Evolutionary conservation across 2,888 invertebrate species (phyloP).

Genomic region (Perizoma flavofasciatum): DNA sequence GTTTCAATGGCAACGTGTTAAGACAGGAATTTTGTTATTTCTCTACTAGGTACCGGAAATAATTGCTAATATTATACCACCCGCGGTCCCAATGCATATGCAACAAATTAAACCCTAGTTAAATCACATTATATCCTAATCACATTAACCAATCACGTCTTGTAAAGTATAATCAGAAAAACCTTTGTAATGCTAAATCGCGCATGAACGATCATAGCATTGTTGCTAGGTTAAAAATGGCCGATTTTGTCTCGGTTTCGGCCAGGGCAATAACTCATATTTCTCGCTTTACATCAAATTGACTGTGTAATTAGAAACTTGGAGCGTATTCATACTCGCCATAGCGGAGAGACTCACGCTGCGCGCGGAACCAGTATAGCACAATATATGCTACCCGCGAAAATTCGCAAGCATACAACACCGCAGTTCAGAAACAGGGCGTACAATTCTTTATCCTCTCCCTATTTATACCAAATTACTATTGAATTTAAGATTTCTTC

Average conservation of each 20-base stretch:
- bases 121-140: conserved; percentile 56
- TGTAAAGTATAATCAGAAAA: conserved; percentile 57
- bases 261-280: conserved; percentile 74
- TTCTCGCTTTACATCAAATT: conserved; percentile 77
- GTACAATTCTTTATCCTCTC: conserved; percentile 57
- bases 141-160: conserved; percentile 57
- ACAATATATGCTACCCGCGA: conserved; percentile 69
- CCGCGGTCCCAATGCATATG: conserved; percentile 18
- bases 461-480: conserved; percentile 76
- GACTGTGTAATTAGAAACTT: conserved; percentile 81
- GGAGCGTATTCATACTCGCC: conserved; percentile 63
- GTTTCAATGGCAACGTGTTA: too few species aligned
- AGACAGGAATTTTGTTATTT: too few species aligned
- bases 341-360: conserved; percentile 71
- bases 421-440: conserved; percentile 75
- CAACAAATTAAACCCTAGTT: conserved; percentile 22
- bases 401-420: conserved; percentile 80
- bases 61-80: not conserved
- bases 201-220: conserved; percentile 54
- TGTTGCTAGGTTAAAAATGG: conserved; percentile 66
- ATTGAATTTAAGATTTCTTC: conserved; percentile 78
- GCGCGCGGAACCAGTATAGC: conserved; percentile 74
- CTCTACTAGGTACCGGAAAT: too few species aligned
- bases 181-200: conserved; percentile 64
- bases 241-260: conserved; percentile 75